Conservation (phyloP, 1,140 invertebrate genomes). For the Vanessa tameamea region DNA sequence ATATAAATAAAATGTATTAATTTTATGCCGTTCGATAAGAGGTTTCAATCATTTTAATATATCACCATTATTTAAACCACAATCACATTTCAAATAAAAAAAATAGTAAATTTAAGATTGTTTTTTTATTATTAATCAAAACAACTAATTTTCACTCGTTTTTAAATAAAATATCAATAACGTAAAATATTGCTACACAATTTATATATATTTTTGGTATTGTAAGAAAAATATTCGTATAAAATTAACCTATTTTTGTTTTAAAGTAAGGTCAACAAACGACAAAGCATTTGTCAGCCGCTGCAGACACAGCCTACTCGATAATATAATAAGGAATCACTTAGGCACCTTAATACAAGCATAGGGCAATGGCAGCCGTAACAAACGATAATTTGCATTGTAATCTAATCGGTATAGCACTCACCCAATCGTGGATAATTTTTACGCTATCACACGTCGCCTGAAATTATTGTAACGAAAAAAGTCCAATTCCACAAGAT, state of each 20-base stretch:
- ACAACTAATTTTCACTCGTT: too few relatives aligned
- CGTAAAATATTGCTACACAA: too few relatives aligned
- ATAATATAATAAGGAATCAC: slow-evolving; percentile 49
- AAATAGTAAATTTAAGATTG: too few relatives aligned
- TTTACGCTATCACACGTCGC: slow-evolving; percentile 67
- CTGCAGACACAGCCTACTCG: slow-evolving; percentile 55
- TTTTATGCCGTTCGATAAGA: too few relatives aligned
- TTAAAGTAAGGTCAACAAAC: slow-evolving; percentile 40
- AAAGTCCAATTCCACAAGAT: slow-evolving; percentile 58
- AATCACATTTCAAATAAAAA: too few relatives aligned
- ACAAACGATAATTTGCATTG: slow-evolving; percentile 75
- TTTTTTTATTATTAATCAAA: too few relatives aligned
- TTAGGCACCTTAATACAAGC: slow-evolving; percentile 57
- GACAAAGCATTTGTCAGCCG: slow-evolving; percentile 52
- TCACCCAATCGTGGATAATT: slow-evolving; percentile 79
- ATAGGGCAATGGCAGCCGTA: slow-evolving; percentile 59
- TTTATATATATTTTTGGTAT: neutral
- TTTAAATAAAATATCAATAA: too few relatives aligned
- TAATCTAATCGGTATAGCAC: slow-evolving; percentile 78
- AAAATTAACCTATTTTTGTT: neutral
- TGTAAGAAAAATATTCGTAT: neutral
- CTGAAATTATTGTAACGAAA: slow-evolving; percentile 54
- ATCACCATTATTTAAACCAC: too few relatives aligned
- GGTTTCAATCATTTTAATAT: too few relatives aligned
- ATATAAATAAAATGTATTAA: too few relatives aligned